Conservation (phyloP, 2,113 vertebrate genomes). For the Xiphias gladius region DNA sequence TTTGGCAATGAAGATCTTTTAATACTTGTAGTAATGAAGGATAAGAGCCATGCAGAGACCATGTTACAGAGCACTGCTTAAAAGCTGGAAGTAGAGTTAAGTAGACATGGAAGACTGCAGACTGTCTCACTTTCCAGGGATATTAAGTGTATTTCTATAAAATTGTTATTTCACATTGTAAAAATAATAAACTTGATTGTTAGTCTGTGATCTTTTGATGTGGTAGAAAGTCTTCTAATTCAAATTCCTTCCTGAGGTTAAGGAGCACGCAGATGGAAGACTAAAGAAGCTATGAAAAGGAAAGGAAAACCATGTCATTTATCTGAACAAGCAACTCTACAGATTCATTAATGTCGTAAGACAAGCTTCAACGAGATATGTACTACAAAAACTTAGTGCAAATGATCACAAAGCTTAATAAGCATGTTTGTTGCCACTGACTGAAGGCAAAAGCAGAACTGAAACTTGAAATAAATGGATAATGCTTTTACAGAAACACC, state of each 20-base stretch:
- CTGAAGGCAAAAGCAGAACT: constrained; percentile 12
- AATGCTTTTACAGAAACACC: constrained; percentile 2
- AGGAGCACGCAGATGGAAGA: constrained; percentile 89
- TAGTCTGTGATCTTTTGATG: constrained; percentile 69
- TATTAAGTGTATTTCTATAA: constrained; percentile 56
- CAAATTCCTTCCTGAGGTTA: constrained; percentile 89
- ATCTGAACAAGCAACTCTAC: constrained; percentile 28
- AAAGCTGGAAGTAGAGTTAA: constrained; percentile 46
- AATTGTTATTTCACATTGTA: constrained; percentile 64
- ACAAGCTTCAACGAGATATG: not conserved
- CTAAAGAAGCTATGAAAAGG: constrained; percentile 90
- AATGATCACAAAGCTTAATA: constrained; percentile 1
- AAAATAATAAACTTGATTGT: constrained; percentile 71
- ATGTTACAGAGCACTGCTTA: constrained; percentile 66
- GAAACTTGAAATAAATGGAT: constrained; percentile 2
- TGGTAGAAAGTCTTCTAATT: constrained; percentile 89
- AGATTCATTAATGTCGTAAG: constrained; percentile 14
- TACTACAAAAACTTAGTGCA: not conserved
- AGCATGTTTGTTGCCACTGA: constrained; percentile 19
- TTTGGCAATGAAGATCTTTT: constrained; percentile 51
- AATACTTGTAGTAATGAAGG: constrained; percentile 37
- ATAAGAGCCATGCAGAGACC: constrained; percentile 74
- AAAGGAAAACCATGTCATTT: constrained; percentile 81
- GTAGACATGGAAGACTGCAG: constrained; percentile 65
- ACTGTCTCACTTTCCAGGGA: constrained; percentile 32